These are phyloP conservation scores for Bos indicus DNA, from an alignment of 2,113 vertebrate genomes.

Conservation along the genomic window DNA sequence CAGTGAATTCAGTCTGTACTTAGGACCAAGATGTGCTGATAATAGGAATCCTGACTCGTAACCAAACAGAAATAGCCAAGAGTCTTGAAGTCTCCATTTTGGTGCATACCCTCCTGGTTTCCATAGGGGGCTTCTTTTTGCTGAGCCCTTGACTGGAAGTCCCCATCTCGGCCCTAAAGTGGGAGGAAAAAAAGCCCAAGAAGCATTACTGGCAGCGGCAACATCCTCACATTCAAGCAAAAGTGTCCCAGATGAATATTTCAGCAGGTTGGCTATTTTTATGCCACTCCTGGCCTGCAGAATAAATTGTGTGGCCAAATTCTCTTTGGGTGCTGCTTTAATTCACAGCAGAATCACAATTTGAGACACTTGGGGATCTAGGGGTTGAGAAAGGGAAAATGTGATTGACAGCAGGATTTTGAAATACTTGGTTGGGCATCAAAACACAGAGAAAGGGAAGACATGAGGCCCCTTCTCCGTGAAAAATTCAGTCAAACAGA, in stretches of 20 bases:
- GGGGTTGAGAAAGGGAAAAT: not conserved
- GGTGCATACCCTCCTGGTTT: slow-evolving; percentile 53
- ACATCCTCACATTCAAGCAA: slow-evolving; percentile 58
- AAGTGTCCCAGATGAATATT: slow-evolving; percentile 65
- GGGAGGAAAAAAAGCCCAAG: slow-evolving; percentile 34
- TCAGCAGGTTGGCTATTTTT: slow-evolving; percentile 68
- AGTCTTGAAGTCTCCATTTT: not conserved
- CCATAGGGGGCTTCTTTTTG: slow-evolving; percentile 11
- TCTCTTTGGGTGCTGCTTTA: slow-evolving; percentile 53
- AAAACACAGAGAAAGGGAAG: slow-evolving; percentile 11
- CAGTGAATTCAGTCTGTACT: not conserved
- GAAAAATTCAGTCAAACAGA: not conserved
- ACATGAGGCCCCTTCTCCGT: not conserved
- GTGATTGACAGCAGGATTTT: slow-evolving; percentile 1
- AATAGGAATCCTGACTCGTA: not conserved
- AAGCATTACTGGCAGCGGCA: slow-evolving; percentile 47
- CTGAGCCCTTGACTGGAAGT: slow-evolving; percentile 2
- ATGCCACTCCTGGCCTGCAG: slow-evolving; percentile 40
- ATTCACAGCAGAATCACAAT: slow-evolving; percentile 25
- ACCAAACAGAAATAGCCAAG: not conserved
- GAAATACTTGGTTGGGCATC: not conserved
- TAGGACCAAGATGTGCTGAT: not conserved
- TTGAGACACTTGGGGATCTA: not conserved
- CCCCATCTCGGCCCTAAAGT: slow-evolving; percentile 28
- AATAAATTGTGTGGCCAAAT: slow-evolving; percentile 56